Evolutionary conservation across 2,797 vertebrate species (phyloP).

Genomic region (Ceryle rudis): DNA sequence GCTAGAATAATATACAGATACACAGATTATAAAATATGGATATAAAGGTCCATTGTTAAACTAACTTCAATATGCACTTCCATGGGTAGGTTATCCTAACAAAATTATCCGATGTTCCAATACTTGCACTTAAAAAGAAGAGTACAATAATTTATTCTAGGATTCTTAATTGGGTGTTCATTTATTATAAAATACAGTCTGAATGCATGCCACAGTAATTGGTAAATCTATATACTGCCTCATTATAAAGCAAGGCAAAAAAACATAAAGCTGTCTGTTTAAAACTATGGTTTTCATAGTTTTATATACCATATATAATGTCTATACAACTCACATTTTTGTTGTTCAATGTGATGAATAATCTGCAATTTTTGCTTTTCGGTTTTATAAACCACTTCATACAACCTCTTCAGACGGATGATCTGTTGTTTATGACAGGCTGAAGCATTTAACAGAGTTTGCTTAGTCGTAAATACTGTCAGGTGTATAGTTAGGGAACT

Average conservation of each 20-base stretch:
- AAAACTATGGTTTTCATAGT: background rate
- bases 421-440: background rate
- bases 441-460: background rate
- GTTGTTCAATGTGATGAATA: background rate
- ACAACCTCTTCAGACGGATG: background rate
- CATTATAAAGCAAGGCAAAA: background rate
- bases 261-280: conserved; percentile 20
- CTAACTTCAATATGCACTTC: background rate
- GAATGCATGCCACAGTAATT: background rate
- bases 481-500: background rate
- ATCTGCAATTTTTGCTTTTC: background rate
- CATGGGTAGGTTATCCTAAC: background rate
- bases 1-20: background rate
- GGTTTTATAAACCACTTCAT: conserved; percentile 1
- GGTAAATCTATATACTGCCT: background rate
- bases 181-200: conserved; percentile 3
- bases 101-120: background rate
- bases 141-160: background rate
- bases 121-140: background rate
- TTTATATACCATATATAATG: background rate
- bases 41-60: background rate
- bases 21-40: background rate
- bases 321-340: background rate
- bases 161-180: background rate
- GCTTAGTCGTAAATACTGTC: background rate